phyloP scores from a whole-genome alignment of 2,888 invertebrate genomes.

The Smittia aterrima region DNA sequence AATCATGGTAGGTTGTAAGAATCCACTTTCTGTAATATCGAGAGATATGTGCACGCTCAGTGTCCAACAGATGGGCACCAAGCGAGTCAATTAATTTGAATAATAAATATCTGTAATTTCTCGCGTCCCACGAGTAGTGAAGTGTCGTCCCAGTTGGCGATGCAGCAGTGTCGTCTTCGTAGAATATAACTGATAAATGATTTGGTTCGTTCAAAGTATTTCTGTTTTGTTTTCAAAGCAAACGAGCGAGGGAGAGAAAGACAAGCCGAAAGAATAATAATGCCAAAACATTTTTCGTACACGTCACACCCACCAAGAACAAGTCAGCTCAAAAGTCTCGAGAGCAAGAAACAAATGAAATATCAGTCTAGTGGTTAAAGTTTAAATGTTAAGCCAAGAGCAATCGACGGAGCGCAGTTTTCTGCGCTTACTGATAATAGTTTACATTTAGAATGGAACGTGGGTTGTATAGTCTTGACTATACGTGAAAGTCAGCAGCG shows the following conservation, averaged over 20 bases:
- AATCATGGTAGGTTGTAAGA: background rate
- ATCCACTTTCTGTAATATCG: background rate
- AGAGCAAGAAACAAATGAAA: background rate
- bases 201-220: background rate
- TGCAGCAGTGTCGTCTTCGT: background rate
- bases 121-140: background rate
- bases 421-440: background rate
- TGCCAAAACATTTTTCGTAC: conserved; percentile 30
- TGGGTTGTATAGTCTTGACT: background rate
- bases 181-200: conserved; percentile 27
- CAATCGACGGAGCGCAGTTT: background rate
- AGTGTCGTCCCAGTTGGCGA: background rate
- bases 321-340: background rate
- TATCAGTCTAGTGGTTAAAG: background rate
- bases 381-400: conserved; percentile 7
- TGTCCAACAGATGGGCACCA: background rate
- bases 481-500: background rate
- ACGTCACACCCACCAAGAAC: conserved; percentile 29
- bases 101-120: background rate
- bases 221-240: background rate
- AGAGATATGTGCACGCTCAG: background rate
- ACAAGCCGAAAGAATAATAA: conserved; percentile 14
- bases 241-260: background rate
- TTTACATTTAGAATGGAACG: background rate
- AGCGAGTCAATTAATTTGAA: conserved; percentile 10